Conservation (phyloP, 2,797 vertebrate species). For the Apodemus agrarius region DNA sequence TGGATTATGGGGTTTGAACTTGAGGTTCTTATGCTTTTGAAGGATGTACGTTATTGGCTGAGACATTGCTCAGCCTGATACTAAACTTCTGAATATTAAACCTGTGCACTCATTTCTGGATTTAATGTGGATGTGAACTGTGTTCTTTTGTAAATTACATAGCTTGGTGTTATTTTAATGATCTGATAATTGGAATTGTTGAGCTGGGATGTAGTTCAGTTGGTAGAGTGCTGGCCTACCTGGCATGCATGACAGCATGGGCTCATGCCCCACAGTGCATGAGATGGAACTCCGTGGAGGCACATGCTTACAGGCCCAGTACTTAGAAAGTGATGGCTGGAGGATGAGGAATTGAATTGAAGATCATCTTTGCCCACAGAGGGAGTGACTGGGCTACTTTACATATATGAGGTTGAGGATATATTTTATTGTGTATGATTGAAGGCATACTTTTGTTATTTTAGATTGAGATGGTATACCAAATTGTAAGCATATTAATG, state of each 20-base stretch:
- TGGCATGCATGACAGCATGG: neutral
- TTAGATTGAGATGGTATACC: neutral
- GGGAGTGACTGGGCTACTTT: neutral
- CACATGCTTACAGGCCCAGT: neutral
- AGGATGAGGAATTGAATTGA: neutral
- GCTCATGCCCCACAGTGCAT: neutral
- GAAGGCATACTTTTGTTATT: neutral
- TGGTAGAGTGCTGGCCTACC: neutral
- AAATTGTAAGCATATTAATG: neutral
- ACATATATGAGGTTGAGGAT: neutral
- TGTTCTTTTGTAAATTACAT: neutral
- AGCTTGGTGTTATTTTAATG: conserved; percentile 12
- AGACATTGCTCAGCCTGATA: neutral
- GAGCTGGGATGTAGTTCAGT: neutral
- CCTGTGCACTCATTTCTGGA: neutral
- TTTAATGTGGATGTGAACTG: neutral
- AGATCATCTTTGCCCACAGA: neutral
- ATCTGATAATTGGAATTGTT: conserved; percentile 27
- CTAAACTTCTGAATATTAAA: neutral
- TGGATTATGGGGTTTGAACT: neutral
- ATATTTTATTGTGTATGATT: neutral
- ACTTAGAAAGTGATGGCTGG: neutral
- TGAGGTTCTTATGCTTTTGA: no score
- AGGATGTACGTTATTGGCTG: neutral
- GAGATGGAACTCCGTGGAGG: neutral